Conservation (phyloP, 1,140 invertebrate species). For the Bombus pascuorum region DNA sequence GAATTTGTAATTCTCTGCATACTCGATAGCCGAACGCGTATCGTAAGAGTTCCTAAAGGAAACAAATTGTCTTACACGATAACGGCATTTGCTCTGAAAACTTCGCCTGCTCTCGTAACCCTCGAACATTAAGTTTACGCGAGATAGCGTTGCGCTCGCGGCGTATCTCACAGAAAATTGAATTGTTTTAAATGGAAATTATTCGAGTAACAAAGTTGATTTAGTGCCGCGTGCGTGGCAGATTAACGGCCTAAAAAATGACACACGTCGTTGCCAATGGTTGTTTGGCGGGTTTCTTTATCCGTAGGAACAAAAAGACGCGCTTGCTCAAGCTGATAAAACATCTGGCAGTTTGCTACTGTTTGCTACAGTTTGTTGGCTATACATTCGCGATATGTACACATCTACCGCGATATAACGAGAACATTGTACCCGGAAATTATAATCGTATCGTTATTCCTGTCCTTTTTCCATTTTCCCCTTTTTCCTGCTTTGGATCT, state of each 20-base stretch:
- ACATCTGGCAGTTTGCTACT: slow-evolving; percentile 66
- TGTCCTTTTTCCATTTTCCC: slow-evolving; percentile 41
- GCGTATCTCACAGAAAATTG: too few species aligned
- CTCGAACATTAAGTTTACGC: too few species aligned
- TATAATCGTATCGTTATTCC: slow-evolving; percentile 79
- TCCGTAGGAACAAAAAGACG: slow-evolving; percentile 65
- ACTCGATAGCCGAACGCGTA: too few species aligned
- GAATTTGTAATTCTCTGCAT: too few species aligned
- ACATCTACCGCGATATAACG: slow-evolving; percentile 76
- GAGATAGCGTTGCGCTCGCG: too few species aligned
- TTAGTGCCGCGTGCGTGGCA: too few species aligned
- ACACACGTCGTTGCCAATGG: background rate
- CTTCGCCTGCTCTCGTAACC: too few species aligned
- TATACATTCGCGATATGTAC: slow-evolving; percentile 61
- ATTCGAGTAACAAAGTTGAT: too few species aligned
- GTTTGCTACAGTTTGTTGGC: slow-evolving; percentile 50
- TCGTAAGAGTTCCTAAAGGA: too few species aligned
- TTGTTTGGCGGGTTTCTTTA: slow-evolving; percentile 56
- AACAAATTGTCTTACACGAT: too few species aligned
- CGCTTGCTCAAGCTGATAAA: slow-evolving; percentile 63
- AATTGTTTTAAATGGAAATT: too few species aligned
- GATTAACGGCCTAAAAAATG: slow-evolving; percentile 31
- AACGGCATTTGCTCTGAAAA: too few species aligned
- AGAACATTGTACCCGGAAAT: slow-evolving; percentile 81
- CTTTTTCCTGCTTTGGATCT: background rate